phyloP scores from a whole-genome alignment of 2,113 vertebrate genomes.

The Scalopus aquaticus region DNA sequence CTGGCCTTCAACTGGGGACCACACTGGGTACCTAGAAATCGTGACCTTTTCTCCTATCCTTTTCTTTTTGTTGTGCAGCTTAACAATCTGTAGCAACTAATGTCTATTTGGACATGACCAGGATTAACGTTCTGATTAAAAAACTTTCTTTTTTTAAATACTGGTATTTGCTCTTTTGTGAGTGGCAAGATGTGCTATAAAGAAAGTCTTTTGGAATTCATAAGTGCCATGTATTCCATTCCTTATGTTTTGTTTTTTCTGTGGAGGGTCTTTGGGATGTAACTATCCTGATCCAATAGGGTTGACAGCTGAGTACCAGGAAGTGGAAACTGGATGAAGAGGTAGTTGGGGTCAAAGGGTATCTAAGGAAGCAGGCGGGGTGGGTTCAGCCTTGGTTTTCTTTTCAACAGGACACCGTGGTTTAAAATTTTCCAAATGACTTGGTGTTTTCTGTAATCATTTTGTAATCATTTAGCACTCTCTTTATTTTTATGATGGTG shows the following conservation, averaged over 20 bases:
- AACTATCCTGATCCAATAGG: not conserved
- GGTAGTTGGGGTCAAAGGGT: not conserved
- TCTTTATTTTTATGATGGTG: constrained; percentile 21
- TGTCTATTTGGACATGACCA: not conserved
- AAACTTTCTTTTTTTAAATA: not conserved
- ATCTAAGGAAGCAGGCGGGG: not conserved
- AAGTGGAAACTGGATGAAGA: not conserved
- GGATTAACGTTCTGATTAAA: constrained; percentile 25
- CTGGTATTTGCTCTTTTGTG: not conserved
- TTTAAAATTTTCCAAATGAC: not conserved
- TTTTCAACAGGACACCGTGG: not conserved
- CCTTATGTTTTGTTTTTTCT: not conserved
- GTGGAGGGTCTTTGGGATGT: not conserved
- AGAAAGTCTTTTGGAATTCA: not conserved
- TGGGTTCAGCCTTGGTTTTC: not conserved
- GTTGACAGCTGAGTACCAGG: not conserved
- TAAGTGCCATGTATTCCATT: not conserved
- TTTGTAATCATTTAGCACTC: not conserved
- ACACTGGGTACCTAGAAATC: not conserved
- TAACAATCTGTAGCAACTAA: not conserved
- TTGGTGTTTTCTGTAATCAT: not conserved
- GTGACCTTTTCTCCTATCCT: not conserved
- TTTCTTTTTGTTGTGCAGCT: not conserved
- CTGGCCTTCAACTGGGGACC: accelerated
- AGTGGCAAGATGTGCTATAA: not conserved